Evolutionary conservation across 2,888 invertebrate species (phyloP).

Genomic region (Zelleria hepariella): DNA sequence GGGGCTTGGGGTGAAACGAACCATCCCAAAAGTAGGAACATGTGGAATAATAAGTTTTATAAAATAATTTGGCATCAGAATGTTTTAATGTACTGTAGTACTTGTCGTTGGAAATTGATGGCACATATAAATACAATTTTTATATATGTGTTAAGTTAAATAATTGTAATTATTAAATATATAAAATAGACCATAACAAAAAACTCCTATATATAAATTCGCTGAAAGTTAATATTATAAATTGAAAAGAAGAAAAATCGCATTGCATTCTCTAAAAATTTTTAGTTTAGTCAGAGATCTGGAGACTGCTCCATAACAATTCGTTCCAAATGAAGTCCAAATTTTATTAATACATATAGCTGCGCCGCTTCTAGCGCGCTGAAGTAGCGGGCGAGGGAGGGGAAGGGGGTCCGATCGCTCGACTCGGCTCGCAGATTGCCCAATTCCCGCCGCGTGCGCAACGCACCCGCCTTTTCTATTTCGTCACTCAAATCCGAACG

Average conservation of each 20-base stretch:
- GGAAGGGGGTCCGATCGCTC: slow-evolving; percentile 35
- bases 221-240: too few species aligned
- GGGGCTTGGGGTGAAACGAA: slow-evolving; percentile 25
- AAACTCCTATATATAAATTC: too few species aligned
- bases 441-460: slow-evolving; percentile 48
- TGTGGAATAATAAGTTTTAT: not conserved
- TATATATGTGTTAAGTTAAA: too few species aligned
- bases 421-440: slow-evolving; percentile 56
- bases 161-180: too few species aligned
- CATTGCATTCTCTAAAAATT: too few species aligned
- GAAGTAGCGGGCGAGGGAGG: slow-evolving; percentile 22
- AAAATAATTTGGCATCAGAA: not conserved
- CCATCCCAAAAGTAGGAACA: slow-evolving; percentile 13
- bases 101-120: slow-evolving; percentile 23
- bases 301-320: too few species aligned
- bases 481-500: slow-evolving; percentile 49
- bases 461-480: slow-evolving; percentile 40
- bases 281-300: too few species aligned
- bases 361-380: slow-evolving; percentile 12
- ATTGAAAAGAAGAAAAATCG: too few species aligned
- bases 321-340: too few species aligned
- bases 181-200: too few species aligned
- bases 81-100: too few species aligned
- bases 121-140: too few species aligned
- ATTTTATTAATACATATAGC: not conserved